These are phyloP conservation scores for Rosalia funebris DNA, from an alignment of 2,888 invertebrate genomes.

Conservation along the genomic window DNA sequence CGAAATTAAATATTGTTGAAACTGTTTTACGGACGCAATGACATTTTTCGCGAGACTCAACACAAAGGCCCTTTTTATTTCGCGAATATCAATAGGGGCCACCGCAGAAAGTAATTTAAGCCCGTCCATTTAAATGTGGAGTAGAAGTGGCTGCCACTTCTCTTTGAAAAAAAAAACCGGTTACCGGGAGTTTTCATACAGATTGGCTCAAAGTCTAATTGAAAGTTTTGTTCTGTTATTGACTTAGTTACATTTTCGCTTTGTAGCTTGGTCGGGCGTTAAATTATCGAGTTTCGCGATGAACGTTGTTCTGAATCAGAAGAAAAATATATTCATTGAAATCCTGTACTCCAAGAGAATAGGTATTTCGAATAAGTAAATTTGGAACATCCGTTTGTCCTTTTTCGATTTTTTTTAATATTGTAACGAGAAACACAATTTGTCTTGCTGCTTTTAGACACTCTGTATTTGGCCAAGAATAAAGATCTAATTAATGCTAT, in stretches of 20 bases:
- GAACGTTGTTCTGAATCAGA: not conserved
- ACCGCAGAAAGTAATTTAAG: constrained; percentile 15
- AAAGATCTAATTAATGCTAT: too few species aligned
- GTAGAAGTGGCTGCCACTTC: constrained; percentile 7
- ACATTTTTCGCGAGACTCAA: constrained; percentile 2
- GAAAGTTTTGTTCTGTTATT: constrained; percentile 16
- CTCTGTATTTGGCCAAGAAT: too few species aligned
- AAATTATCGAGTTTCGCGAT: not conserved
- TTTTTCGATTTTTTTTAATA: too few species aligned
- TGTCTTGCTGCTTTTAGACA: too few species aligned
- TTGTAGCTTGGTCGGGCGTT: not conserved
- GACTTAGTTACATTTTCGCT: not conserved
- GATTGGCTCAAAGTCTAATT: constrained; percentile 20
- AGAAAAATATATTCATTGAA: not conserved
- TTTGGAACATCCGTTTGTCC: too few species aligned
- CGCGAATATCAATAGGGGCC: constrained; percentile 8
- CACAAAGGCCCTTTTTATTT: constrained; percentile 19
- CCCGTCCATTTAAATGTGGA: constrained; percentile 19
- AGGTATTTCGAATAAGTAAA: too few species aligned
- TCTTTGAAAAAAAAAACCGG: constrained; percentile 3
- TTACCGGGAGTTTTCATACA: not conserved
- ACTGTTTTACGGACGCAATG: constrained; percentile 6
- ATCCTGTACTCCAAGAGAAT: not conserved
- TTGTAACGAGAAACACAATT: too few species aligned
- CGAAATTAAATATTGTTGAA: too few species aligned